Evolutionary conservation across 2,888 invertebrate species (phyloP), one percentile per base, ranked within the genome.

Genomic region (Sphaerophoria taeniata): DNA sequence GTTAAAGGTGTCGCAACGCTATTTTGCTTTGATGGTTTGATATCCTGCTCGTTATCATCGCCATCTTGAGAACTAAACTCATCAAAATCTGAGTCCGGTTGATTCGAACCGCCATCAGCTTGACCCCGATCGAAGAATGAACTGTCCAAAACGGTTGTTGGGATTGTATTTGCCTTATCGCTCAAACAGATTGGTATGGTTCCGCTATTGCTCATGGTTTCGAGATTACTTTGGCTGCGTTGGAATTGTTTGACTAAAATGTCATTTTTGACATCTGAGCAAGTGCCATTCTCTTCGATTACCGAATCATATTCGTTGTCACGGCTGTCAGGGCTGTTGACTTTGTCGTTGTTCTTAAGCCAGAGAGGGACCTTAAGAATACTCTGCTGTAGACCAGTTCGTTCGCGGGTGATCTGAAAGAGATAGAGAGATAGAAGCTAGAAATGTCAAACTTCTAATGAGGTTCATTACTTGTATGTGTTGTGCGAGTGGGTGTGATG

Each of bases 321-420:
- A 7, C 75, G 78, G 87, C 67, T 88, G 33, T 87, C 63, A 6
- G 87, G 88, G 12, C 71, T 85, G 69, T 87, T 86, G 0, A 88
- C 87, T 84, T 90, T 90, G 58, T 92, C 91, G 55, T 91, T 90
- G 87, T 90, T 92, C 88, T 92, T 92, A n/a, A 92, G 88, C 92
- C 92, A 92, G n/a, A 91, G 89, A 49, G 91, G 92, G 88, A 96
- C 96, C 93, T 96, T 97, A 2, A 97, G 93, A 88, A 97, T 94
- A 89, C 97, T 97, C 90, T 97, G 97, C 90, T 97, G 97, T 53
- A 97, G 92, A 4, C 97, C 98, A 89, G 97, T 97, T 89, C 98
- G 97, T 91, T 98, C 98, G 88, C 97, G 94, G 0, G 97, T 95
- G 16, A 97, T 94, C 89, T 92, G 55, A 0, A 84, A 81, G 51